Conservation (phyloP, 1,140 invertebrate genomes). For the Phthorimaea operculella region DNA sequence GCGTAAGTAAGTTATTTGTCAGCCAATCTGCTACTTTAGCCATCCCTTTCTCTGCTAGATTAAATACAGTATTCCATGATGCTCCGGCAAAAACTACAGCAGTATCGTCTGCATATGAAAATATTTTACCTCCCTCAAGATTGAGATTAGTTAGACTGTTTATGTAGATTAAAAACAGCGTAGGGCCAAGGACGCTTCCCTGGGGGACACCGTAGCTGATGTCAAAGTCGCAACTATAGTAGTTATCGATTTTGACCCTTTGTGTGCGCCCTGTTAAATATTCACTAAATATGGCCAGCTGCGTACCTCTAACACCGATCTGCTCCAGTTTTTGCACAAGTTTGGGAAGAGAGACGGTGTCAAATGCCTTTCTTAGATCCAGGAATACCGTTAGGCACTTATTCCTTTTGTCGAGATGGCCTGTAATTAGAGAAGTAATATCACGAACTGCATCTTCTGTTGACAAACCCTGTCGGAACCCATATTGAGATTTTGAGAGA, state of each 20-base stretch:
- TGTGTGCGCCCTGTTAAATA: no score
- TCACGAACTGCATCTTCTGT: constrained; percentile 7
- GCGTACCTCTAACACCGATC: constrained; percentile 5
- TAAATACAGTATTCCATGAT: constrained; percentile 4
- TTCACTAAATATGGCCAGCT: no score
- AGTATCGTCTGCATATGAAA: constrained; percentile 11
- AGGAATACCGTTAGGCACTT: constrained; percentile 19
- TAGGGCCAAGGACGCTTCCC: constrained; percentile 16
- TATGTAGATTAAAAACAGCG: constrained; percentile 17
- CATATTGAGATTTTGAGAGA: constrained; percentile 9
- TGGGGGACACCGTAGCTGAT: constrained; percentile 11
- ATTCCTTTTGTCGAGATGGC: constrained; percentile 11
- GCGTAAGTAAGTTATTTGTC: constrained; percentile 4
- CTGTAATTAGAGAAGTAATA: background rate
- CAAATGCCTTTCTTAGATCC: constrained; percentile 20
- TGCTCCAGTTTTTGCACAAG: constrained; percentile 9
- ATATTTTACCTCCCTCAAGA: background rate
- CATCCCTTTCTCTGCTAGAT: background rate
- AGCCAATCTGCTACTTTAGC: constrained; percentile 1
- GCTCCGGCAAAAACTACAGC: constrained; percentile 7
- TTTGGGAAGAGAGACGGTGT: constrained; percentile 13
- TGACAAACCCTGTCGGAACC: constrained; percentile 6
- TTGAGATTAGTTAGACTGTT: constrained; percentile 11
- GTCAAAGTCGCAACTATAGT: background rate
- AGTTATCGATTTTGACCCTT: no score